phyloP scores from a whole-genome alignment of 2,888 invertebrate species.

The Operophtera brumata region DNA sequence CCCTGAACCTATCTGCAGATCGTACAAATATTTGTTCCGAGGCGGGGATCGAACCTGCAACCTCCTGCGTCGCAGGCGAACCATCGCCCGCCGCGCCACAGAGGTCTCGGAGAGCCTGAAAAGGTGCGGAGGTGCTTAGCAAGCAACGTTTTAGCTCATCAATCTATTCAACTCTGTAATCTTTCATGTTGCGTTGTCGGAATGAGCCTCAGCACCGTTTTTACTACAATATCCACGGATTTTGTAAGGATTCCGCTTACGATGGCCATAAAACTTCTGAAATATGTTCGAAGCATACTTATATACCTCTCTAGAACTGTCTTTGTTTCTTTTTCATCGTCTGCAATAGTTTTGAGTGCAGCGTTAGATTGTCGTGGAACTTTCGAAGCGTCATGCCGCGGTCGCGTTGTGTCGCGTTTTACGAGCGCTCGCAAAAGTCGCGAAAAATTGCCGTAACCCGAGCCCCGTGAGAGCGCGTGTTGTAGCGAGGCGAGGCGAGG shows the following conservation, averaged over 20 bases:
- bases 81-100: too few relatives aligned
- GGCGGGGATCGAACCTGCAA: too few relatives aligned
- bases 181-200: not conserved
- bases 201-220: not conserved
- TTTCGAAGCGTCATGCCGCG: not conserved
- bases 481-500: not conserved
- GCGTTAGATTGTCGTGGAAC: not conserved
- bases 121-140: too few relatives aligned
- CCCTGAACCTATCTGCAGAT: too few relatives aligned
- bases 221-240: not conserved
- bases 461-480: conserved; percentile 13
- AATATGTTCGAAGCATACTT: not conserved
- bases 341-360: not conserved
- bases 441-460: conserved; percentile 11
- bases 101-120: too few relatives aligned
- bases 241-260: not conserved
- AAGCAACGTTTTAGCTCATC: not conserved
- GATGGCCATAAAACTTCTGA: not conserved
- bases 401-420: conserved; percentile 5
- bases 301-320: too few relatives aligned
- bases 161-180: not conserved
- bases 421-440: conserved; percentile 20
- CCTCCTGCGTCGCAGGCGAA: too few relatives aligned
- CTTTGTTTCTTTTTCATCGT: too few relatives aligned
- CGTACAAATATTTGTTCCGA: too few relatives aligned